Evolutionary conservation across 1,140 invertebrate species (phyloP), one percentile per base, ranked within the genome.

Genomic region (Drosophila takahashii): DNA sequence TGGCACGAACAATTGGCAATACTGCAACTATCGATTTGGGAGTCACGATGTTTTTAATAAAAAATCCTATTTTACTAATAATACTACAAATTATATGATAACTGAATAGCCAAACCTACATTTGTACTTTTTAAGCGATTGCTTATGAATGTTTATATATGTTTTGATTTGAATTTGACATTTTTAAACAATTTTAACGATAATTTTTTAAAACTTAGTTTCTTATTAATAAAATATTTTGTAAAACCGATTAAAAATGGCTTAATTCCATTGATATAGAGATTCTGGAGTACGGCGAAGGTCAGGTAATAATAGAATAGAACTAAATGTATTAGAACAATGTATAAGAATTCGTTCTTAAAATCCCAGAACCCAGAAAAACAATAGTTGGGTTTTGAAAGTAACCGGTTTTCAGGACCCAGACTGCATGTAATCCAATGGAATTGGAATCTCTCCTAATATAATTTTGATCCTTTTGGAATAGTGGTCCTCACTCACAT

Each of bases 371-470:
- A 73, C 27, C 37, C 18, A 59, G 64, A 41, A 32, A 9, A 10
- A 39, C 44, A 41, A 67, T 42, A n/a, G 32, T 27, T 51, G 32
- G 2, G 4, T 27, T 29, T 52, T 41, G 10, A 18, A 41, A 11
- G n/a, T 36, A 78, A 79, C 76, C 53, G 76, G 76, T 78, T 78
- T 78, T 41, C 13, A 37, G 29, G 27, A 32, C 34, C 34, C 8
- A n/a, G 36, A 16, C 44, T 32, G 11, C 0, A 53, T 11, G 18
- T 9, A 42, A 47, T 57, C 47, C 50, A 60, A n/a, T 69, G 41
- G 39, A 56, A 72, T 62, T 81, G 60, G 48, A 44, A 76, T 56
- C 48, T 51, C 37, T 57, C 26, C 26, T 22, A 22, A 22, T 71
- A 56, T 34, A 44, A 44, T 39, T 9, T 2, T 37, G 7, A 53